Base-by-base conservation (phyloP, 1,140 invertebrate species). In the Drosophila trapezifrons region DNA sequence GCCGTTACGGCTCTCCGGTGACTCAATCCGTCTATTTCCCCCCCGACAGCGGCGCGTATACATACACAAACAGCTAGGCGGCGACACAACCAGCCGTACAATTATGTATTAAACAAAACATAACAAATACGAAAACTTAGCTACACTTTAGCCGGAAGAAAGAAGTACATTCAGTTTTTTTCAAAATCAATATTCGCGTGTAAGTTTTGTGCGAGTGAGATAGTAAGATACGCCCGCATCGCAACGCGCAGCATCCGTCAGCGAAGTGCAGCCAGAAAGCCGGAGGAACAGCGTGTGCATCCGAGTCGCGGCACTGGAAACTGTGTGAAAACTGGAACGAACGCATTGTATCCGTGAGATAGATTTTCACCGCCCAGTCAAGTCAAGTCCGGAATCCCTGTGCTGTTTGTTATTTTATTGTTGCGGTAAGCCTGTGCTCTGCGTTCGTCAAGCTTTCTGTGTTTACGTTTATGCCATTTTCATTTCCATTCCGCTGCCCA, bases 381-480 rank as follows among this genome's bases (percentile, higher is more conserved):
- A 59, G 46, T 51, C 20, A 42, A 80, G 78, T 32, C 46, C 32
- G 35, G 20, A 56, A 56, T 60, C 60, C 65, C 35, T 40, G 20
- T 20, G 46, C 25, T 17, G 35, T 40, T 64, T 17, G 13, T 27
- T 62, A 35, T 38, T 51, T 43, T 38, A 43, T 40, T 51, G 42
- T 57, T 84, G 66, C 54, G 71, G 71, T 75, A 74, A 74, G 71
- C 54, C 52, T 17, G n/a, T n/a, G 43, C 32, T 69, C 55, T 18
- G 12, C 10, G 32, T 27, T 69, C 56, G 70, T 59, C 66, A 71
- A 43, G 69, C 59, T 77, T 76, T 78, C 55, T 71, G 66, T 42
- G 46, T 66, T 79, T 51, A 40, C 40, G 20, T 57, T 71, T 57
- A 45, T 56, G 52, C 65, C 46, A 22, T 45, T 42, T 45, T 65